These are phyloP conservation scores for Cololabis saira DNA, from an alignment of 2,113 vertebrate genomes.

Conservation along the genomic window DNA sequence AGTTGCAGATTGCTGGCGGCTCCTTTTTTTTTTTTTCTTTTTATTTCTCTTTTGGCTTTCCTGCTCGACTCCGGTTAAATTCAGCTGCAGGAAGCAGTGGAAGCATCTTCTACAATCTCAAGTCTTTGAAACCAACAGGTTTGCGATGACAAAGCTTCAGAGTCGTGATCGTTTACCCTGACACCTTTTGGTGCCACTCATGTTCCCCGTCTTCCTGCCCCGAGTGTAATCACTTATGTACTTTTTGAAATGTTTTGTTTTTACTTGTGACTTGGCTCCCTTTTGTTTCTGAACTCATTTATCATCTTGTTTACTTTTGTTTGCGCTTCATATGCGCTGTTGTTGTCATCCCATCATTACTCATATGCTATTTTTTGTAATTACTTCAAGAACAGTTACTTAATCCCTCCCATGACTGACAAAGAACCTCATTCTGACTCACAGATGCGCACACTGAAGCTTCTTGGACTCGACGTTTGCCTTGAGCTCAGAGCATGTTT, in stretches of 20 bases:
- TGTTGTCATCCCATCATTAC: neutral
- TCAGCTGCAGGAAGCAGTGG: constrained; percentile 13
- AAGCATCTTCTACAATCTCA: constrained; percentile 5
- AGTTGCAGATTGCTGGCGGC: constrained; percentile 7
- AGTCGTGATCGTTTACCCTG: constrained; percentile 32
- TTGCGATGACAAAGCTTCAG: constrained; percentile 17
- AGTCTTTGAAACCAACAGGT: constrained; percentile 13
- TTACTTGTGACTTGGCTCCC: constrained; percentile 25
- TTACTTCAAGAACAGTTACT: neutral
- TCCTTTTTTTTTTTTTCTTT: neutral
- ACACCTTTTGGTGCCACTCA: constrained; percentile 13
- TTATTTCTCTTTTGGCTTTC: neutral
- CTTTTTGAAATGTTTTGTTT: constrained; percentile 20
- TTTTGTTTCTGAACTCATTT: constrained; percentile 14
- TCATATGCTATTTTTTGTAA: constrained; percentile 22
- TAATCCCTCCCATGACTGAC: constrained; percentile 9
- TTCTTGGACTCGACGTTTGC: constrained; percentile 15
- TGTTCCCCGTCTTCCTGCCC: neutral
- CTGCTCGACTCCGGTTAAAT: constrained; percentile 15
- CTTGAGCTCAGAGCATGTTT: constrained; percentile 28
- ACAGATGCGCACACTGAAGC: neutral
- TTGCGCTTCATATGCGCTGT: neutral
- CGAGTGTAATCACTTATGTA: constrained; percentile 1
- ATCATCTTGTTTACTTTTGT: neutral
- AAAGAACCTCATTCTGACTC: constrained; percentile 19